These are phyloP conservation scores for Varanus komodoensis DNA, from an alignment of 2,113 vertebrate species.

Conservation along the genomic window DNA sequence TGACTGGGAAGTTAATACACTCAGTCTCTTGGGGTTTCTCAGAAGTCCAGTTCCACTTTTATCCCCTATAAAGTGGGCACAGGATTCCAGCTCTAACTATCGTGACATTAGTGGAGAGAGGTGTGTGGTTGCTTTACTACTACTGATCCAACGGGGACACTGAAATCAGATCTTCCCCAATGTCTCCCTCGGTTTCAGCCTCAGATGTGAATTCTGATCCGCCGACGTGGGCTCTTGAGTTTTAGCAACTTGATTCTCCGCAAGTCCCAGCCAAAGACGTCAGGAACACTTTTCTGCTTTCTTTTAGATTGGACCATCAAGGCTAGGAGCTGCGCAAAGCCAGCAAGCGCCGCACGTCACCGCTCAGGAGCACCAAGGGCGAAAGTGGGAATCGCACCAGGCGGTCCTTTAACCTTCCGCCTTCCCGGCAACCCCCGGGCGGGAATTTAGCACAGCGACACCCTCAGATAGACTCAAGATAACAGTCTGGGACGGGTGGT, in stretches of 20 bases:
- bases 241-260: too few species aligned
- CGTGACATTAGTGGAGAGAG: neutral
- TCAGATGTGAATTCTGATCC: neutral
- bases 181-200: neutral
- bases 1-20: too few species aligned
- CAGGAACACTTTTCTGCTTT: too few species aligned
- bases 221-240: too few species aligned
- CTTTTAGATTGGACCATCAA: too few species aligned
- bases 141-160: neutral
- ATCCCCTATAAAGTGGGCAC: neutral
- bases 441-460: neutral
- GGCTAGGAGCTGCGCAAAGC: neutral
- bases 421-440: conserved; percentile 22
- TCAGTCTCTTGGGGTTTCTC: neutral
- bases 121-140: neutral
- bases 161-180: neutral
- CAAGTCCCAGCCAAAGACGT: too few species aligned
- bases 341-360: neutral
- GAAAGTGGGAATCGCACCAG: neutral
- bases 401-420: conserved; percentile 12
- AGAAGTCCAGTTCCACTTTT: neutral
- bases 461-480: neutral
- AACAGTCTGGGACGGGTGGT: neutral
- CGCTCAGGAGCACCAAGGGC: neutral
- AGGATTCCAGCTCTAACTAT: neutral